Evolutionary conservation across 2,113 vertebrate genomes (phyloP).

Genomic region (Lophius piscatorius): DNA sequence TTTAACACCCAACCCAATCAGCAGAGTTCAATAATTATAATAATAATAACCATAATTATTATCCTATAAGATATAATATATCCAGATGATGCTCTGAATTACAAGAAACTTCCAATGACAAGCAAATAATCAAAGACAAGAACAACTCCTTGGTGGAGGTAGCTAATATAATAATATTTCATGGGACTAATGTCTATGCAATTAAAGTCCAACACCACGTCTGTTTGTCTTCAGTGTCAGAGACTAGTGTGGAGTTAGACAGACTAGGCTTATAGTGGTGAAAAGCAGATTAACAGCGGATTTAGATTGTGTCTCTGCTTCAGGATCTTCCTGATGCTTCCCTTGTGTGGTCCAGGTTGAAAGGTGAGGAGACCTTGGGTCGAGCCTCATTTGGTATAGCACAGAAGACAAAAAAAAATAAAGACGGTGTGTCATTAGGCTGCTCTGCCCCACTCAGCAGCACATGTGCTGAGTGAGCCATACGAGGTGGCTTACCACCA

Average conservation of each 20-base stretch:
- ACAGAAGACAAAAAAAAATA: slow-evolving; percentile 48
- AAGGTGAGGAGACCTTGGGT: slow-evolving; percentile 51
- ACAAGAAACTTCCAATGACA: too few relatives aligned
- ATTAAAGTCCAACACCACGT: not conserved
- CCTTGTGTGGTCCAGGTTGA: slow-evolving; percentile 41
- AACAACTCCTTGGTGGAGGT: too few relatives aligned
- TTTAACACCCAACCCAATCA: too few relatives aligned
- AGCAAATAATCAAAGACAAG: too few relatives aligned
- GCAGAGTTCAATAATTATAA: too few relatives aligned
- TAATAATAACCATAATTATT: too few relatives aligned
- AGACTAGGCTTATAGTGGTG: slow-evolving; percentile 32
- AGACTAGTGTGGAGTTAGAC: slow-evolving; percentile 8
- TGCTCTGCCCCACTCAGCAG: slow-evolving; percentile 76
- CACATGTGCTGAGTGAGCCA: slow-evolving; percentile 80
- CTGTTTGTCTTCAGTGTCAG: slow-evolving; percentile 9
- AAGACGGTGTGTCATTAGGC: slow-evolving; percentile 70
- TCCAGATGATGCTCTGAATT: too few relatives aligned
- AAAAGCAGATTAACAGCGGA: slow-evolving; percentile 71
- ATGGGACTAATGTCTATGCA: not conserved
- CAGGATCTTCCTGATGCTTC: slow-evolving; percentile 53
- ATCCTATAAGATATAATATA: too few relatives aligned
- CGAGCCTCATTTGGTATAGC: slow-evolving; percentile 49
- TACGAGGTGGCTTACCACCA: slow-evolving; percentile 77
- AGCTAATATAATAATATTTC: not conserved
- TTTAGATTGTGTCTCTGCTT: slow-evolving; percentile 52